phyloP scores from a whole-genome alignment of 2,797 vertebrate species.

The Champsocephalus esox region DNA sequence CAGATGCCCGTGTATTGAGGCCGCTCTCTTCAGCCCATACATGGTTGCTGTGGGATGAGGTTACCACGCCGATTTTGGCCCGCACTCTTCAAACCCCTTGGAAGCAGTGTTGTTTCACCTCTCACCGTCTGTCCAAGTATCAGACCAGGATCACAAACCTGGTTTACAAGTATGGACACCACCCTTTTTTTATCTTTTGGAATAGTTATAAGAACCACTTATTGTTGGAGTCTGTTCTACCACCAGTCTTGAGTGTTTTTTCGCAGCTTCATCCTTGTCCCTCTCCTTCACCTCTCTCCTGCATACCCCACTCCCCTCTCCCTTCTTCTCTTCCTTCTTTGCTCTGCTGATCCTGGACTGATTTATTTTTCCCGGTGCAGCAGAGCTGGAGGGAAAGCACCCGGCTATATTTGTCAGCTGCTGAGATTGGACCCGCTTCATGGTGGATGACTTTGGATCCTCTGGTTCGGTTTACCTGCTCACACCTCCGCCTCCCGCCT shows the following conservation, averaged over 20 bases:
- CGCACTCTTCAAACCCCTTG: conserved; percentile 45
- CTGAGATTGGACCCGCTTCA: conserved; percentile 59
- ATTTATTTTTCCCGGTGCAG: conserved; percentile 67
- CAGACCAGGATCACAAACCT: conserved; percentile 35
- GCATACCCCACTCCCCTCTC: conserved; percentile 46
- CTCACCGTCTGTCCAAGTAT: conserved; percentile 45
- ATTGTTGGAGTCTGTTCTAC: conserved; percentile 16
- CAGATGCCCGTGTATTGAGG: conserved; percentile 74
- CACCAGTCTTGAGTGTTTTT: neutral
- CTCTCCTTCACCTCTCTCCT: conserved; percentile 34
- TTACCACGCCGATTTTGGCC: conserved; percentile 76
- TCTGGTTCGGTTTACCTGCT: conserved; percentile 65
- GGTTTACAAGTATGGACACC: conserved; percentile 39
- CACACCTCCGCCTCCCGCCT: conserved; percentile 64
- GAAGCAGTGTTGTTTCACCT: conserved; percentile 50
- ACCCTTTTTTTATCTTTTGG: conserved; percentile 30
- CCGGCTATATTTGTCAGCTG: conserved; percentile 75
- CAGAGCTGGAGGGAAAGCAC: conserved; percentile 75
- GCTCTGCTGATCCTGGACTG: conserved; percentile 56
- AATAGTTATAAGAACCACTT: conserved; percentile 34
- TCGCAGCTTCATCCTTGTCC: conserved; percentile 20
- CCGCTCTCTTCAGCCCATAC: conserved; percentile 84
- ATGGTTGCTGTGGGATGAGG: conserved; percentile 83
- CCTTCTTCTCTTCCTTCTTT: conserved; percentile 42
- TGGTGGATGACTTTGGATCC: conserved; percentile 60